Conservation (phyloP, 2,113 vertebrate genomes). For the Lonchura striata region DNA sequence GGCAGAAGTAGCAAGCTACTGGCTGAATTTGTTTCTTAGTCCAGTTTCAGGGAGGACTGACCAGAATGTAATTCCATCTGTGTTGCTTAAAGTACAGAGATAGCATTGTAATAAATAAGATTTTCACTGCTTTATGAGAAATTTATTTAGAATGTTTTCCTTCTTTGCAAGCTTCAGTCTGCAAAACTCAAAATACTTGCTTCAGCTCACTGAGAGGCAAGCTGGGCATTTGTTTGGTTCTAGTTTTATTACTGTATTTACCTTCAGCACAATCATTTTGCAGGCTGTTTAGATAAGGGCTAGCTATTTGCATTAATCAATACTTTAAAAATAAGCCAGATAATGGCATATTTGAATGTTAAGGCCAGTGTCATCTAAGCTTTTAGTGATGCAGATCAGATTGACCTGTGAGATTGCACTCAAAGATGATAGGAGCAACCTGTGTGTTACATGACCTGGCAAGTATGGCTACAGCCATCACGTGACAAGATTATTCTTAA, state of each 20-base stretch:
- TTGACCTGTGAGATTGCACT: neutral
- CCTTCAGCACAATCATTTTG: neutral
- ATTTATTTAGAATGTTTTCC: neutral
- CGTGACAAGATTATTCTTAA: neutral
- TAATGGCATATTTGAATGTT: neutral
- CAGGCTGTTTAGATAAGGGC: neutral
- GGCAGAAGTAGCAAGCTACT: neutral
- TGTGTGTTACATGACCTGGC: neutral
- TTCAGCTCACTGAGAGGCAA: neutral
- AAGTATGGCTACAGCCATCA: rapidly evolving
- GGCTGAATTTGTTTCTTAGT: neutral
- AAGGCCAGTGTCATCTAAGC: neutral
- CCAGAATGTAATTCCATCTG: neutral
- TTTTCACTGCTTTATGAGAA: neutral
- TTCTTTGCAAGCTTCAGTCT: neutral
- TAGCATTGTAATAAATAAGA: neutral
- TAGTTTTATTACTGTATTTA: neutral
- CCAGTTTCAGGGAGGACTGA: neutral
- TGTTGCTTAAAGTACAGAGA: neutral
- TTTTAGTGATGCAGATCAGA: neutral
- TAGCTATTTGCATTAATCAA: neutral
- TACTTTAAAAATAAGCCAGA: neutral
- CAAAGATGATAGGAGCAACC: neutral
- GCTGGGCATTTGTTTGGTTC: neutral
- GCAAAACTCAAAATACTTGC: neutral